phyloP scores from a whole-genome alignment of 2,797 vertebrate genomes.

The Pelobates cultripes region DNA sequence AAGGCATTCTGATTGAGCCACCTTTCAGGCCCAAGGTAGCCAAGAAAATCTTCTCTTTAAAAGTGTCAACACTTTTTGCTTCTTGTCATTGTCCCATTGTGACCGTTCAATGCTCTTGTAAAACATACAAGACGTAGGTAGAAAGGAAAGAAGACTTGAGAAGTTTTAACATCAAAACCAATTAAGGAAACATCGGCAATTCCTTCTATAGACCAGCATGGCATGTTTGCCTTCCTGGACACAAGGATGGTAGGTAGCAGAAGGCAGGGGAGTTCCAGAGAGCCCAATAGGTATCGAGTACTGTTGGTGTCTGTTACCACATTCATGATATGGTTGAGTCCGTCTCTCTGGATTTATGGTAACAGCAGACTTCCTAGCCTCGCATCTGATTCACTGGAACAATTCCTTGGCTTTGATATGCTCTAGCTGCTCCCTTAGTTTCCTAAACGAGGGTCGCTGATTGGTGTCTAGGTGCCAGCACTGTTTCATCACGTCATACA shows the following conservation, averaged over 20 bases:
- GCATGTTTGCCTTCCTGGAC: slow-evolving; percentile 11
- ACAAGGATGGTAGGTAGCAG: slow-evolving; percentile 22
- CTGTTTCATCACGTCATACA: slow-evolving; percentile 97
- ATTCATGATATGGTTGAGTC: slow-evolving; percentile 40
- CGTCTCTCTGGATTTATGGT: slow-evolving; percentile 28
- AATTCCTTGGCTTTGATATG: slow-evolving; percentile 92
- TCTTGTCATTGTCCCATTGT: background rate
- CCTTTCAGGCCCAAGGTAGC: slow-evolving; percentile 9
- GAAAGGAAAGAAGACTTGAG: slow-evolving; percentile 1
- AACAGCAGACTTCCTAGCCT: slow-evolving; percentile 31
- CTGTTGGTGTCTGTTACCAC: slow-evolving; percentile 22
- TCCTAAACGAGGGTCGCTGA: slow-evolving; percentile 87
- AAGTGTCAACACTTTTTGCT: background rate
- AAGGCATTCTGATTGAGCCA: slow-evolving; percentile 34
- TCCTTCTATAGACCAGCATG: slow-evolving; percentile 13
- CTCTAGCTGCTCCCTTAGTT: slow-evolving; percentile 92
- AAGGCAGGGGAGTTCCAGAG: slow-evolving; percentile 37
- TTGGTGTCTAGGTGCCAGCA: slow-evolving; percentile 91
- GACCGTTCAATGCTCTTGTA: slow-evolving; percentile 6
- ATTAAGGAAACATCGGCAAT: slow-evolving; percentile 21
- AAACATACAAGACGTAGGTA: slow-evolving; percentile 4
- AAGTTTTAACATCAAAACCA: slow-evolving; percentile 28
- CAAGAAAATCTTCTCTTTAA: slow-evolving; percentile 19
- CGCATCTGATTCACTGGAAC: slow-evolving; percentile 79
- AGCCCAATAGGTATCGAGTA: slow-evolving; percentile 34